A percentile compares a stretch with the other conserved stretches of the same genome.
Evolutionary conservation across 92 coral and sea anemone species (phyloP).

Genomic region (Siderastrea radians): DNA sequence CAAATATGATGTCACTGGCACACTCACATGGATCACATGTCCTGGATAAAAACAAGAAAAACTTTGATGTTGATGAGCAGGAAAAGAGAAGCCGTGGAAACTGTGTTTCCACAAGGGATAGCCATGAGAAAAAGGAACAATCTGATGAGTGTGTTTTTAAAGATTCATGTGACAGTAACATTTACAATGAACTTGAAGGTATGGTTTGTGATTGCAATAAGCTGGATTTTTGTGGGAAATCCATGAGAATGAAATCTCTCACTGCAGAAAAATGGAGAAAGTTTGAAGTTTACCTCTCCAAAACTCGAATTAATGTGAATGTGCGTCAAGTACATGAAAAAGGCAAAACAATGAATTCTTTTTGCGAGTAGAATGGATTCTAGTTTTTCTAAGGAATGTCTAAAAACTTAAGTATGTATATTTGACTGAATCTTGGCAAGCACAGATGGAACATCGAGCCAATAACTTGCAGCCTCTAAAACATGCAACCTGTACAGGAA

Average conservation of each 20-base stretch:
- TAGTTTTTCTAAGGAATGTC: not conserved
- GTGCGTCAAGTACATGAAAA: slow-evolving; percentile 93
- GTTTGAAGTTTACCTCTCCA: slow-evolving; percentile 86
- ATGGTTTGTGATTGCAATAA: slow-evolving; percentile 11
- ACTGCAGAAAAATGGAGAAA: slow-evolving; percentile 81
- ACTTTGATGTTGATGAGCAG: not conserved
- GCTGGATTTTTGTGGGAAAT: slow-evolving; percentile 22
- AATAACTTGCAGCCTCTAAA: no score
- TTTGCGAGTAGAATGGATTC: not conserved
- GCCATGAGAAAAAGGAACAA: not conserved
- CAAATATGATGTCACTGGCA: not conserved
- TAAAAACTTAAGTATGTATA: no score
- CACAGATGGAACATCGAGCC: no score
- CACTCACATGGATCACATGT: not conserved
- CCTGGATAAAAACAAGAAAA: slow-evolving; percentile 1
- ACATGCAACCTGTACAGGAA: no score
- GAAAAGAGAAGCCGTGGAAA: not conserved
- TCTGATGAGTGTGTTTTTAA: not conserved
- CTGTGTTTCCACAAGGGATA: not conserved
- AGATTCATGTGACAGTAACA: not conserved
- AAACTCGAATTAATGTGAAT: slow-evolving; percentile 93
- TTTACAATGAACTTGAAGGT: not conserved
- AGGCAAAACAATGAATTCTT: slow-evolving; percentile 69
- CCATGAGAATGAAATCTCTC: slow-evolving; percentile 3
- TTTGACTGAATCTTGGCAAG: no score